Base-by-base conservation (phyloP, 2,797 vertebrate genomes). In the Diplodus puntazzo region DNA sequence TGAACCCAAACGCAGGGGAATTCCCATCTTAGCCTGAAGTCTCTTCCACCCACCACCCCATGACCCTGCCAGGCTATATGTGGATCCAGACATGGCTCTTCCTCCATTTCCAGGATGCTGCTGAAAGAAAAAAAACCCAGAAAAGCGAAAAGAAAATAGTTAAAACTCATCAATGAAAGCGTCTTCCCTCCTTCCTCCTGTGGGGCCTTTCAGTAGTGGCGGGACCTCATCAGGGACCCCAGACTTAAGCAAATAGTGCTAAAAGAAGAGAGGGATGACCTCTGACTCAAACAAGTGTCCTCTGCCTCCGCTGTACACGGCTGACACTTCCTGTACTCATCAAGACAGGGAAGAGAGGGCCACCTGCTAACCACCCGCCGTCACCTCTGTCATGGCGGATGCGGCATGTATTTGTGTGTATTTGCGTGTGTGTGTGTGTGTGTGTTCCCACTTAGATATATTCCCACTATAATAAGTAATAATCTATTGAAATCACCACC, bases 291-390 rank as follows among this genome's bases (percentile, higher is more conserved):
- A 86, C 86, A 87, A 92, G 88, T 88, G 89, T 88, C 84, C 61
- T 27, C 66, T 61, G 54, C 81, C 78, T 92, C 90, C 77, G 72
- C 79, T 65, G 61, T 76, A 91, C 89, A 86, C 4, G 76, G 25
- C 75, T 11, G 66, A 91, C 86, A 89, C 87, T 94, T 95, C 94
- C 93, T 92, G 81, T 66, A 57, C 85, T 87, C 89, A 83, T 92
- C 82, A 88, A 81, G 84, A 73, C 71, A 2, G 73, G 86, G 84
- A 89, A 89, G 83, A 80, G 55, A 61, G 59, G 86, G 81, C 84
- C 87, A 88, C 88, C 90, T 90, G 91, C 87, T 82, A 65, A 85
- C 62, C 66, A 79, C 48, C 74, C 27, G 6, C 81, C 11, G 73
- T 77, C 82, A 82, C 87, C 86, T 79, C 80, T 66, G 42, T 69